Evolutionary conservation across 2,113 vertebrate genomes (phyloP).

Genomic region (Beaufortia kweichowensis): DNA sequence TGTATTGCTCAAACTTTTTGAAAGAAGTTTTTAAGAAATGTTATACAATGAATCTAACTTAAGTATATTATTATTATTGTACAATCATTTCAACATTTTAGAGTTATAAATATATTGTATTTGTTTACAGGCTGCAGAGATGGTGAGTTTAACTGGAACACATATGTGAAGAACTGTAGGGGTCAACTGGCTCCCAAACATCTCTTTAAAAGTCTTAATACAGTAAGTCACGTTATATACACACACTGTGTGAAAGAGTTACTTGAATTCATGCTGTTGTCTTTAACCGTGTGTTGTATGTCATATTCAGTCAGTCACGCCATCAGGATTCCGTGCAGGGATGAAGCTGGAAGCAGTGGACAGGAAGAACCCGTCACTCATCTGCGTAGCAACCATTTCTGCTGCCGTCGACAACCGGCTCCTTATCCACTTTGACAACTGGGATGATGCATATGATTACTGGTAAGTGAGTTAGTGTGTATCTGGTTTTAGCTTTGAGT

Average conservation of each 20-base stretch:
- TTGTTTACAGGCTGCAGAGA: slow-evolving; percentile 81
- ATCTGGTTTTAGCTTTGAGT: neutral
- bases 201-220: slow-evolving; percentile 85
- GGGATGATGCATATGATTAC: slow-evolving; percentile 88
- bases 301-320: slow-evolving; percentile 78
- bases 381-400: slow-evolving; percentile 82
- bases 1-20: neutral
- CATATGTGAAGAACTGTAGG: slow-evolving; percentile 86
- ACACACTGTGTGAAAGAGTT: neutral
- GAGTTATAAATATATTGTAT: neutral
- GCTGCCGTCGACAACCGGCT: slow-evolving; percentile 86
- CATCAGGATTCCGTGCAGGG: slow-evolving; percentile 84
- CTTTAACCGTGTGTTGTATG: neutral
- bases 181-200: slow-evolving; percentile 87
- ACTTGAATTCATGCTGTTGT: neutral
- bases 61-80: too few relatives aligned
- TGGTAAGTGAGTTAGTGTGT: slow-evolving; percentile 73
- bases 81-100: too few relatives aligned
- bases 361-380: slow-evolving; percentile 83
- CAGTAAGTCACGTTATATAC: slow-evolving; percentile 68
- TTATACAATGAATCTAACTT: too few relatives aligned
- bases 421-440: slow-evolving; percentile 88
- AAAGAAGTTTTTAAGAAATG: neutral
- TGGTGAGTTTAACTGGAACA: slow-evolving; percentile 88
- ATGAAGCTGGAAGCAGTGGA: slow-evolving; percentile 92